Base-by-base conservation (phyloP, 2,797 vertebrate species). In the Dendrocincla fuliginosa region DNA sequence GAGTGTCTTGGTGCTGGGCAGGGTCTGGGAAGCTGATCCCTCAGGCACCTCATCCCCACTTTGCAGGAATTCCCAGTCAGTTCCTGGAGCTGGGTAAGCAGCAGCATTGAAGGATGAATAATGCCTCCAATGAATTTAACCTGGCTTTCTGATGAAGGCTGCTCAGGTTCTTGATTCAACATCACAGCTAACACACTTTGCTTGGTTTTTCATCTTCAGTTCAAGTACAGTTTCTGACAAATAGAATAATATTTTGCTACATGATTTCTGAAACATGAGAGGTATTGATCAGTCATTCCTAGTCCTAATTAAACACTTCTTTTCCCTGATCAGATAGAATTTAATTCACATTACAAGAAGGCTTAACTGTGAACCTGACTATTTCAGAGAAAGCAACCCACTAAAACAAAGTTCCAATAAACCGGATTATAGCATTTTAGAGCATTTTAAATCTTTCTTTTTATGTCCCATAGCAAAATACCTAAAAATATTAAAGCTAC, bases 401-500 rank as follows among this genome's bases (percentile, higher is more conserved):
- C 44, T 93, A 67, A 90, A 94, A 19, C 28, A 79, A 74, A 89
- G 30, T 82, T 84, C 47, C 55, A 82, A 81, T 78, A 93, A 96
- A 81, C 5, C 9, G 47, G n/a, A 82, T 95, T 95, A 90, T 23
- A 76, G 27, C 50, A 49, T 90, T 91, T 94, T 88, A 88, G 50
- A 81, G 25, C 42, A 63, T 69, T 82, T 95, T 44, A 92, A 93
- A 95, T 84, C 39, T 91, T 91, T 94, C 53, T 86, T 91, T 90
- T 79, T 47, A 27, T 41, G 68, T 70, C 49, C 84, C 52, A 47
- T 60, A 95, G 70, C 77, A 94, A 77, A 64, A 77, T 74, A 92
- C 84, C 63, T 82, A 90, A 84, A 94, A 94, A 87, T 90, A 82
- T 90, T 93, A 87, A 91, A 90, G 70, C 70, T 47, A 22, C 86